Evolutionary conservation across 2,113 vertebrate genomes (phyloP), one percentile per base, ranked within the genome.

Genomic region (Dicerorhinus sumatrensis): DNA sequence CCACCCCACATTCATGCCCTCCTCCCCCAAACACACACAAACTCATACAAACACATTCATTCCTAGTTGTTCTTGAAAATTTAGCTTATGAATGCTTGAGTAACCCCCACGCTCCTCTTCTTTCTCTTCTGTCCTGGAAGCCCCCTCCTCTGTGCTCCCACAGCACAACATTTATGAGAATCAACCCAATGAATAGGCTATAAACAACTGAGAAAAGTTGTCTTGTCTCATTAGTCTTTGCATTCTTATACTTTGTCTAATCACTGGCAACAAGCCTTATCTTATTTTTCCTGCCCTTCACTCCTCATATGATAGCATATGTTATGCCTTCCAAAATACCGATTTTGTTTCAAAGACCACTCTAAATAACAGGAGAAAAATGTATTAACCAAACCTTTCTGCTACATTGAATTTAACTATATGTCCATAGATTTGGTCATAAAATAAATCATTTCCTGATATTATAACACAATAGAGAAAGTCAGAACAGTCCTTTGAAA

Each of bases 381-480:
- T 58, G 27, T 8, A 29, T n/a, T 67, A 58, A 63, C 56, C 48
- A 85, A 90, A 23, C 3, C 8, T 46, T 73, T 80, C 23, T 79
- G n/a, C 67, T 76, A 5, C 8, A 12, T 25, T 92, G 42, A 86
- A 65, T 56, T 89, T 89, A 95, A 95, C 3, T 36, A 33, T 18
- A 46, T 39, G 31, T 31, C 17, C 7, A 42, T 17, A 60, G 36
- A 67, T 76, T 70, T 92, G 39, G 12, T 89, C 54, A 56, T 31
- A 92, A 87, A 89, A 82, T 85, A 56, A 83, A 92, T n/a, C 0
- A 81, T 90, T 75, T 18, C 60, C 36, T 62, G 56, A 42, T 51
- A 85, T 87, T 73, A 60, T 27, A 95, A 92, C 16, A 63, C 5
- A 62, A 85, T 8, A 82, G 33, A 89, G 77, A 67, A 95, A 65